Base-by-base conservation (phyloP, 2,113 vertebrate species). In the Eulacestoma nigropectus region DNA sequence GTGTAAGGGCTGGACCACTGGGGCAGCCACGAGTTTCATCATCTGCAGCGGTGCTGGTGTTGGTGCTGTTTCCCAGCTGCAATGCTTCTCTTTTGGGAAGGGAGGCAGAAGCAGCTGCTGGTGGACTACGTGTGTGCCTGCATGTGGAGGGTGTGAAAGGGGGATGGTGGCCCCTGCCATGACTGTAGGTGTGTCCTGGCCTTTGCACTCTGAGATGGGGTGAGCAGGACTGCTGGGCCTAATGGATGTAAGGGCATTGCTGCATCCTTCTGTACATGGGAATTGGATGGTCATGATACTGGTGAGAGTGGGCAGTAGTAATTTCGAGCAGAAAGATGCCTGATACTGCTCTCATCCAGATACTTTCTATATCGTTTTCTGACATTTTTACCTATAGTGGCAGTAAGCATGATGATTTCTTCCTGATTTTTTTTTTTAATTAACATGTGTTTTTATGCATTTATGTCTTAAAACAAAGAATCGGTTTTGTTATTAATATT, bases 81-180 rank as follows among this genome's bases (percentile, higher is more conserved):
- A 37, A 11, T 39, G 35, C 9, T 44, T 50, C 29, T 64, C 18
- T 16, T 37, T 29, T 75, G 53, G 29, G 30, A n/a, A n/a, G 20
- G 13, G 26, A 82, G 16, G 16, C 3, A 2, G 65, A 53, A 72
- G 32, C 30, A 70, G 52, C 35, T 90, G 42, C 13, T 47, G 18
- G 19, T 18, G 27, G 26, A 1, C 14, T 52, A 1, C 0, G 0
- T n/a, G 10, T 50, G 33, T 30, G 35, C 0, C 2, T 56, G n/a
- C 20, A 2, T 2, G 8, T 41, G 55, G 20, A 84, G 12, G 16
- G 8, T 3, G 3, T 64, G 46, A 33, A 35, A 16, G 8, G 16
- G 6, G 13, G 2, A 1, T 16, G 69, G 46, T 30, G 46, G 41
- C 8, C 16, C 20, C 17, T 78, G 60, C 17, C 10, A 4, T 1